These are phyloP conservation scores for Aphrophora alni DNA, from an alignment of 2,888 invertebrate genomes.

Conservation along the genomic window DNA sequence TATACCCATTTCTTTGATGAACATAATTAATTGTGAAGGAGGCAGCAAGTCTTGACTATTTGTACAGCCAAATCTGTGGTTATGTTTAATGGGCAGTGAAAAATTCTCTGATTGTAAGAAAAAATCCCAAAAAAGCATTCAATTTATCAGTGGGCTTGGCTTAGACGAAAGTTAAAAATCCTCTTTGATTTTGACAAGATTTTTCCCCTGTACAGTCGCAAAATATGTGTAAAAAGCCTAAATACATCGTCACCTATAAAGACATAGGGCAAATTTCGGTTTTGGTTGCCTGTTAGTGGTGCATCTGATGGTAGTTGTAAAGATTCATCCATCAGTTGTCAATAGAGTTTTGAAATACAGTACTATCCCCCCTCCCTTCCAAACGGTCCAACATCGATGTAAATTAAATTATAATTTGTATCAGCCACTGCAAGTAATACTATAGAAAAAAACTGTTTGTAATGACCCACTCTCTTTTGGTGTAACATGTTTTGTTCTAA, in stretches of 20 bases:
- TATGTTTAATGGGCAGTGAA: background rate
- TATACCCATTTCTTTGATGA: background rate
- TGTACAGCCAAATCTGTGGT: background rate
- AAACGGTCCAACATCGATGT: background rate
- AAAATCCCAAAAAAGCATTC: background rate
- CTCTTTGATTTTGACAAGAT: background rate
- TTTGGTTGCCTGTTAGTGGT: too few relatives aligned
- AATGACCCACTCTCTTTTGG: background rate
- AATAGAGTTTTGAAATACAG: background rate
- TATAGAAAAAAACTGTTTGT: background rate
- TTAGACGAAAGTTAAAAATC: background rate
- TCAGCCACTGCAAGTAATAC: background rate
- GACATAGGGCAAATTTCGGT: too few relatives aligned
- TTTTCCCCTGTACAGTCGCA: background rate
- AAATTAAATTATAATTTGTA: too few relatives aligned
- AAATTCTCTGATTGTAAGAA: background rate
- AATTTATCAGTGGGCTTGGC: background rate
- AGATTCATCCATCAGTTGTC: background rate
- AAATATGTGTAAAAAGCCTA: background rate
- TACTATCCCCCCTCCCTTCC: background rate
- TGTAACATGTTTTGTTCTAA: background rate
- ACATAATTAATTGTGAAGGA: background rate
- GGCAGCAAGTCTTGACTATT: background rate
- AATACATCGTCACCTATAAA: background rate
- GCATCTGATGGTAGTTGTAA: too few relatives aligned